Base-by-base conservation (phyloP, 2,888 invertebrate species). In the Cyrtodaria siliqua region DNA sequence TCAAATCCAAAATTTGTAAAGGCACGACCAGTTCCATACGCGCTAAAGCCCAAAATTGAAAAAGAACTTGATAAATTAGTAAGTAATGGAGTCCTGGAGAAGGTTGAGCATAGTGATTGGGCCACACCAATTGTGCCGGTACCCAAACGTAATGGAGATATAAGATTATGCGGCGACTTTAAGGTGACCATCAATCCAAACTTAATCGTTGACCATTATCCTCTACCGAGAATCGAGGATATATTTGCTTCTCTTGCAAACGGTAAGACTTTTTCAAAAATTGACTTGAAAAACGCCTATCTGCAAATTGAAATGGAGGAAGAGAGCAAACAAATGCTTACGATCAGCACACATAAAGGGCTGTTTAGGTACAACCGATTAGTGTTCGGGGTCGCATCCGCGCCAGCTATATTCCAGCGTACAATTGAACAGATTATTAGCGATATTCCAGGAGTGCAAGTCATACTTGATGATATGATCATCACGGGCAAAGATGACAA, bases 171-270 rank as follows among this genome's bases (percentile, higher is more conserved):
- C 70, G 80, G 83, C 2, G 86, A 88, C 57, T 86, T 74, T 50
- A 83, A 83, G 16, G 83, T 84, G 1, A 83, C 86, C 0, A 38
- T 87, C 1, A 87, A 87, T 57, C 85, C 72, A 12, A 71, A 78
- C 18, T 42, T 91, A 29, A 85, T 42, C n/a, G 77, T 87, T n/a
- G 87, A 89, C n/a, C 84, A 88, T 44, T 79, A 86, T 64, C 82
- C 75, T 61, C 60, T 89, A 47, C 83, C 79, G 70, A 86, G 47
- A 69, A 67, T 69, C 64, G 72, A 82, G 47, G 82, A 64, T 84
- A 64, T 85, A 91, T 84, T 83, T 44, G 66, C 77, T 0, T 52
- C 55, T 3, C 20, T 84, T 2, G 9, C 53, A 0, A 72, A 71
- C 12, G 77, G 79, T 27, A 60, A 40, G n/a, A 55, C 47, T 87